Evolutionary conservation across 2,113 vertebrate genomes (phyloP).

Genomic region (Tapirus terrestris): DNA sequence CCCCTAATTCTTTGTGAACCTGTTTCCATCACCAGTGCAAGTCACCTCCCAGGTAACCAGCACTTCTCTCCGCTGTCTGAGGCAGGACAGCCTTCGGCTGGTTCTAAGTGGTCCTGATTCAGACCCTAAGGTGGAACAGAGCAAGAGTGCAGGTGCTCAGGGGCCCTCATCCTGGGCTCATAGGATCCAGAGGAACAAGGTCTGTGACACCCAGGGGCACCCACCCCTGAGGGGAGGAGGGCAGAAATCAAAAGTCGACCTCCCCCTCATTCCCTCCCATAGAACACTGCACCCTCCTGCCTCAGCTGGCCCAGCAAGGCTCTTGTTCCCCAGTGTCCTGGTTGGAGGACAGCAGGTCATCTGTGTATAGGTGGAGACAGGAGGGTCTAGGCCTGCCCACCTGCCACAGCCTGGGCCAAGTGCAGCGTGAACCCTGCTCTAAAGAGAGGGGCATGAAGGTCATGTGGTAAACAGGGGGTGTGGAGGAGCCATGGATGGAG

Average conservation of each 20-base stretch:
- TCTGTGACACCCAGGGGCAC: background rate
- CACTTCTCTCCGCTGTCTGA: background rate
- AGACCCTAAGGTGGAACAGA: background rate
- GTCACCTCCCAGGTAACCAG: too few species aligned
- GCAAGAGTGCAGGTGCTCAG: background rate
- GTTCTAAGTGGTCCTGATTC: background rate
- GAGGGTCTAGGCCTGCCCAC: background rate
- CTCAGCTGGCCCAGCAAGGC: background rate
- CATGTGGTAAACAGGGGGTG: background rate
- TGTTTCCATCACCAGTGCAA: background rate
- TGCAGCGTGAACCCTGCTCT: background rate
- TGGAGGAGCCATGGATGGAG: background rate
- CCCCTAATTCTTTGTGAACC: background rate
- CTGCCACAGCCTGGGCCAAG: background rate
- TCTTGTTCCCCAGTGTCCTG: background rate
- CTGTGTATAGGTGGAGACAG: background rate
- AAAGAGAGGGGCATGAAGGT: background rate
- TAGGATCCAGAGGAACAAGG: background rate
- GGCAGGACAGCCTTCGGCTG: too few species aligned
- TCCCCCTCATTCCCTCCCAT: background rate
- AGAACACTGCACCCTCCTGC: background rate
- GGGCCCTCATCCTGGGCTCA: background rate
- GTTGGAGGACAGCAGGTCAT: background rate
- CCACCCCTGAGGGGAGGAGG: background rate
- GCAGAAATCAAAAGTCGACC: background rate